Evolutionary conservation across 2,797 vertebrate genomes (phyloP).

Genomic region (Trematomus bernacchii): DNA sequence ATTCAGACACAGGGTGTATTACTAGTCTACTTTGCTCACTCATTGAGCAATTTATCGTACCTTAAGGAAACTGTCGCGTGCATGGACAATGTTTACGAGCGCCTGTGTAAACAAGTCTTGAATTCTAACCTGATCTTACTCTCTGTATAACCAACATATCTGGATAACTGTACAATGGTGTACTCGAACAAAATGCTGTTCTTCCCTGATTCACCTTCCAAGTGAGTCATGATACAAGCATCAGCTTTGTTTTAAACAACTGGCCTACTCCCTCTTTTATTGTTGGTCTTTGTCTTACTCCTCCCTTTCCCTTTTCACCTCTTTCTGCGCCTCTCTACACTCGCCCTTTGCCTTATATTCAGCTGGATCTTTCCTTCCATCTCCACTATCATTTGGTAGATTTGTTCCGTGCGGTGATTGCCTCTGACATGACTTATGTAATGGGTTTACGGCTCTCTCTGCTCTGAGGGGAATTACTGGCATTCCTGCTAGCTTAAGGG

Average conservation of each 20-base stretch:
- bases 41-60: background rate
- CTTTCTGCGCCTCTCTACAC: slow-evolving; percentile 44
- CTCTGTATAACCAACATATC: background rate
- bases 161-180: background rate
- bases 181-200: slow-evolving; percentile 29
- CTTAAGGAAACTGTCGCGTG: background rate
- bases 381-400: slow-evolving; percentile 31
- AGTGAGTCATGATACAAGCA: slow-evolving; percentile 59
- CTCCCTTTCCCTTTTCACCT: slow-evolving; percentile 28
- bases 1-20: background rate
- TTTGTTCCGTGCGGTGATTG: slow-evolving; percentile 60
- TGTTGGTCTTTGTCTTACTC: slow-evolving; percentile 40
- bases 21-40: background rate
- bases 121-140: slow-evolving; percentile 2
- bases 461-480: slow-evolving; percentile 57
- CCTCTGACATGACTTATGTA: slow-evolving; percentile 74
- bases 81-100: background rate
- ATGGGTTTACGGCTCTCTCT: slow-evolving; percentile 55
- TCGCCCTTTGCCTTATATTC: slow-evolving; percentile 57
- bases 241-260: slow-evolving; percentile 46
- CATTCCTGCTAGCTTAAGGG: slow-evolving; percentile 58
- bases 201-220: slow-evolving; percentile 38
- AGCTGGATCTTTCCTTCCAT: slow-evolving; percentile 32
- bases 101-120: background rate
- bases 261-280: slow-evolving; percentile 60